Evolutionary conservation across 2,113 vertebrate genomes (phyloP), one percentile per base, ranked within the genome.

Genomic region (Taxidea taxus): DNA sequence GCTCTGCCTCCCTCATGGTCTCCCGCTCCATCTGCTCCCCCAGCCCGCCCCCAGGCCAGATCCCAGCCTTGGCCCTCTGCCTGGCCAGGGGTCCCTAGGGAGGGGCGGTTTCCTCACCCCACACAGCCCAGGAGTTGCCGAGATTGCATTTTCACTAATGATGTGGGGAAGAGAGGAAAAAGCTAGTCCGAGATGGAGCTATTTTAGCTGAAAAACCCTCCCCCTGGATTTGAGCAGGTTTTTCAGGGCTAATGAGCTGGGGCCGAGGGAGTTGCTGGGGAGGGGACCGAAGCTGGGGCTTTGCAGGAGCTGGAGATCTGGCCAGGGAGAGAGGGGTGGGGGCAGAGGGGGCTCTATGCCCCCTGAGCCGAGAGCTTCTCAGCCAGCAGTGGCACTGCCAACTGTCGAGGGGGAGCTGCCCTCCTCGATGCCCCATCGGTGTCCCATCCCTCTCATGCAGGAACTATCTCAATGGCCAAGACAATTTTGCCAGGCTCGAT

Each of bases 161-260:
- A 92, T 8, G 66, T 25, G 54, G 49, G 74, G 70, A 51, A 21
- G 37, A 27, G 44, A 86, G 68, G 62, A n/a, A 31, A 34, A 64
- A 70, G 25, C 15, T 13, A 49, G 78, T 39, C 77, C 3, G 6
- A 27, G n/a, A 39, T 13, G 68, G 44, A 74, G 78, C 95, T 88
- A 82, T 60, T 87, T 72, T 95, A 74, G 92, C 86, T 82, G 86
- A n/a, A 90, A 97, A 95, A 13, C n/a, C 58, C 16, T 81, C 87
- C 37, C 64, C 58, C 75, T 0, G 2, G 54, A 44, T 49, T 92
- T 72, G 21, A 68, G 75, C 58, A 7, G 64, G 34, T 6, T 42
- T 82, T 34, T 0, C 18, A 58, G 92, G 49, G 18, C 68, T 62
- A 84, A 95, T 21, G 31, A 89, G 31, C 81, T 72, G 9, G 8